Percentiles rank a stretch among this genome's conserved stretches.
These are phyloP conservation scores for Engystomops pustulosus DNA, from an alignment of 2,113 vertebrate species.

Conservation along the genomic window DNA sequence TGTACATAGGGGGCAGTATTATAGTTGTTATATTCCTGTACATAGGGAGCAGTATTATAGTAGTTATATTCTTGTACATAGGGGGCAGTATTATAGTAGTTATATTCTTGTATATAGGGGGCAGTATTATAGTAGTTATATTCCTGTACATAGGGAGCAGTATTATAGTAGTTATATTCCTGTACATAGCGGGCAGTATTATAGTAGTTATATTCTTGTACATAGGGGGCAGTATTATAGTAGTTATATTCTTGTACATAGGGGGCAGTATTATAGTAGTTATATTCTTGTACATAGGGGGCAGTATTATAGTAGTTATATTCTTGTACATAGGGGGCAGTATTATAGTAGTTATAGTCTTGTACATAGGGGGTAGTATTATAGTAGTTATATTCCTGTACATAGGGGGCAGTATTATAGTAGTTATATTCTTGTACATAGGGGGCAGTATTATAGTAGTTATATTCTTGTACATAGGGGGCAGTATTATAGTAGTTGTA, in stretches of 20 bases:
- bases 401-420: not conserved
- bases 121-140: no score
- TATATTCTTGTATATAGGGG: no score
- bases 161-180: no score
- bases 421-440: constrained; percentile 4
- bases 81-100: no score
- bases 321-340: not conserved
- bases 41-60: no score
- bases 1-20: no score
- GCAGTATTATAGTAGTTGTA: constrained; percentile 9
- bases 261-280: not conserved
- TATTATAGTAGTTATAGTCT: not conserved
- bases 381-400: constrained; percentile 7
- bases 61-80: no score
- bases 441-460: not conserved
- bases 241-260: not conserved
- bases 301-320: not conserved
- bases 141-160: no score
- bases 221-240: no score
- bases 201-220: no score
- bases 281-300: not conserved
- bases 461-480: constrained; percentile 2
- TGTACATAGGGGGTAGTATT: not conserved
- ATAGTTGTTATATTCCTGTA: no score
- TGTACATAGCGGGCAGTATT: no score